phyloP scores from a whole-genome alignment of 2,888 invertebrate species.

The Lasioglossum calceatum region DNA sequence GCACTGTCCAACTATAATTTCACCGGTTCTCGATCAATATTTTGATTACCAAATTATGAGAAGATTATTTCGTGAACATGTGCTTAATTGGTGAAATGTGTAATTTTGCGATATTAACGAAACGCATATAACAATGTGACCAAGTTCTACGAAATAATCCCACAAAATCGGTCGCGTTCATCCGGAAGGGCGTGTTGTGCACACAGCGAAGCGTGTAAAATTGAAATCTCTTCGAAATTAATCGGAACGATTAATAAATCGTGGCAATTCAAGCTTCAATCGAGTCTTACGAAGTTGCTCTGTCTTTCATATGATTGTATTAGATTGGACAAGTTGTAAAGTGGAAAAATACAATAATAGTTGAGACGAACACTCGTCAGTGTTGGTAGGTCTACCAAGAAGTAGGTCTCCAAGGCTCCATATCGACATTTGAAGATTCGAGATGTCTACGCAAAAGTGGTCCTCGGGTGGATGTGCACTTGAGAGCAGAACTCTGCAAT shows the following conservation, averaged over 20 bases:
- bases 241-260: not conserved
- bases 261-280: not conserved
- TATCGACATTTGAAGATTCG: not conserved
- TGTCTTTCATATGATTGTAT: not conserved
- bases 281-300: not conserved
- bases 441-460: not conserved
- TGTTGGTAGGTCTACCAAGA: too few species aligned
- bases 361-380: not conserved
- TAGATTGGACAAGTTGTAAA: not conserved
- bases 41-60: slow-evolving; percentile 5
- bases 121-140: not conserved
- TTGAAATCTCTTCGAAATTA: not conserved
- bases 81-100: slow-evolving; percentile 3
- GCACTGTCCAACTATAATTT: not conserved
- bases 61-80: slow-evolving; percentile 20
- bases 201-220: not conserved
- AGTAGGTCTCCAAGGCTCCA: not conserved
- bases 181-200: not conserved
- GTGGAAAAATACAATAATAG: not conserved
- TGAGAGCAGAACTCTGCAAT: not conserved
- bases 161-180: not conserved
- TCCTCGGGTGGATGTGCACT: not conserved
- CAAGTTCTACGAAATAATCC: slow-evolving; percentile 13
- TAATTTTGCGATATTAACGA: slow-evolving; percentile 2
- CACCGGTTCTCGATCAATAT: not conserved